Evolutionary conservation across 92 coral and sea anemone species (phyloP), one percentile per base, ranked within the genome.

Genomic region (Muricea muricata): DNA sequence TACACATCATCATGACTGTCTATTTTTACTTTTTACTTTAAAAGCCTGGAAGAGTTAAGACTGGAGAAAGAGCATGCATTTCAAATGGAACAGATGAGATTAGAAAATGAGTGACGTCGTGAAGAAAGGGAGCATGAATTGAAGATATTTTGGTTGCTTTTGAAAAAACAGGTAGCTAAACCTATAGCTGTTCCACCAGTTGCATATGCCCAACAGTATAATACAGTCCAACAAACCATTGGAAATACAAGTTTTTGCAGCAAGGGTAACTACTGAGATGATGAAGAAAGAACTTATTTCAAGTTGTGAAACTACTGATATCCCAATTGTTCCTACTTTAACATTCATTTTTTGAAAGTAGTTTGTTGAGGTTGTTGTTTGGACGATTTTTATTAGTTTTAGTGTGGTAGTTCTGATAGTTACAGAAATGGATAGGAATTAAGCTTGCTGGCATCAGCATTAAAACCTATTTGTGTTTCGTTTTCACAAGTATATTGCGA

Each of bases 91-190:
- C 80, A 86, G 58, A 71, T 54, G n/a, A 46, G 57, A 37, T 24
- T 78, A 20, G 89, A 86, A 37, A 71, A 67, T 31, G 76, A 77
- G 23, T 65, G 84, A 65, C 70, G 85, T 31, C 29, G 85, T 34
- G 80, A 86, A 41, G 85, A 78, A 28, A 39, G 80, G 35, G 89
- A 86, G 57, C 85, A 86, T 50, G 85, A 78, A 32, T 63, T 86
- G 30, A 33, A 54, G 34, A 56, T 86, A 54, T 84, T 86, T 65
- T 78, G 57, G 34, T 29, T 86, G 68, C 18, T 78, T 13, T 65
- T 80, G 65, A 79, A 85, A 35, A 74, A 85, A 56, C 48, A 45
- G 79, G 60, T 73, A 32, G 60, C 37, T 74, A 8, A 42, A 50
- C 41, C 58, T 60, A 66, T 30, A 25, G 41, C 57, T 37, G 13